Evolutionary conservation across 2,113 vertebrate genomes (phyloP).

Genomic region (Halcyon senegalensis): DNA sequence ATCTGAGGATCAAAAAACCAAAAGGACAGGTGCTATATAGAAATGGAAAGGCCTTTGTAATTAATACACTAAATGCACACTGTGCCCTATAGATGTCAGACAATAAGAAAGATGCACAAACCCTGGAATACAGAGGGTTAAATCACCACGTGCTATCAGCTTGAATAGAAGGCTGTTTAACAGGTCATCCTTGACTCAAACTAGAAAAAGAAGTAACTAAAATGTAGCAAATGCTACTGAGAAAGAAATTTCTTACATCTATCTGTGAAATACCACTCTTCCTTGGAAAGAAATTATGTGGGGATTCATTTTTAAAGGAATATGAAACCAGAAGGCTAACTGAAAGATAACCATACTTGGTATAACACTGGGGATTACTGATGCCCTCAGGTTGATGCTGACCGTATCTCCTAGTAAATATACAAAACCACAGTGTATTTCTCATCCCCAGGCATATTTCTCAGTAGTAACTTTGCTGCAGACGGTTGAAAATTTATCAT

Average conservation of each 20-base stretch:
- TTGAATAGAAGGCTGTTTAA: constrained; percentile 44
- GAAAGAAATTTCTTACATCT: not conserved
- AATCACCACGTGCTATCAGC: not conserved
- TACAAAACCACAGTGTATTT: not conserved
- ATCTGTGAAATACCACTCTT: not conserved
- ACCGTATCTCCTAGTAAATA: not conserved
- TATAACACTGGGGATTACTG: not conserved
- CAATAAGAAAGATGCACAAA: not conserved
- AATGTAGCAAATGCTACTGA: not conserved
- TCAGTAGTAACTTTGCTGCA: not conserved
- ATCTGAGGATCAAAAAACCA: not conserved
- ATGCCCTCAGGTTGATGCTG: not conserved
- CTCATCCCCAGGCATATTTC: not conserved
- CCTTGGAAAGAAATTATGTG: not conserved
- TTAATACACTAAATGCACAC: not conserved
- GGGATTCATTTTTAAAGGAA: constrained; percentile 2
- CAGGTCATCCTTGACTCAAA: not conserved
- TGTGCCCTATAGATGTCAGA: not conserved
- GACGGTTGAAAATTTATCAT: not conserved
- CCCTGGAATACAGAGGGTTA: not conserved
- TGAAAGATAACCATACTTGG: not conserved
- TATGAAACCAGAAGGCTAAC: not conserved
- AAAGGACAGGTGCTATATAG: not conserved
- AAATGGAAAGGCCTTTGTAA: not conserved
- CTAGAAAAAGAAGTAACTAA: constrained; percentile 2